Base-by-base conservation (phyloP, 2,888 invertebrate genomes). In the Cheilosia vernalis region DNA sequence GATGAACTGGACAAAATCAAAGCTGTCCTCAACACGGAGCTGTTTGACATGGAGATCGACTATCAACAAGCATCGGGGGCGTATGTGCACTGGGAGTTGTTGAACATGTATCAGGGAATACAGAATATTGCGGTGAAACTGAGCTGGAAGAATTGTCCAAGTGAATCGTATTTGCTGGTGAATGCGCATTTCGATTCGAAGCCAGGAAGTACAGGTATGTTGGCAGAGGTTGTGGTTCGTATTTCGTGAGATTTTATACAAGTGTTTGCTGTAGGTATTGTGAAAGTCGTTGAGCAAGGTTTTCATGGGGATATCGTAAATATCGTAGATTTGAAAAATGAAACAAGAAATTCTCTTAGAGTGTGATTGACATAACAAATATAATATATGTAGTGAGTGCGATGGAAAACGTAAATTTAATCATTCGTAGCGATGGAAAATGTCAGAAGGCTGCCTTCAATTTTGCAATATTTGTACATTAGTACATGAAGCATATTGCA, bases 171-270 rank as follows among this genome's bases (percentile, higher is more conserved):
- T 17, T 77, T 92, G 21, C 92, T 98, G 60, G 93, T 99, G 83
- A 99, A 98, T 92, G 97, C 98, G 88, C 99, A 99, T 91, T 98
- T 96, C 91, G 98, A 99, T 91, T 95, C 97, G 61, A 97, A 97
- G 76, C 95, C 97, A 5, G 96, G 95, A 88, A 97, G 98, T 89
- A 95, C 97, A 90, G 98, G 95, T 88, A 69, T 70, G 89, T 86
- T 79, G 37, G 37, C 9, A 33, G 9, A 33, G 9, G 0, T 13
- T 4, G 2, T 33, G 6, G 7, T 30, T 6, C 30, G 30, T 7
- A 7, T 30, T 30, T 4, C 7, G 30, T 7, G 7, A 7, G 6
- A 9, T 42, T 42, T 15, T 42, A 42, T 15, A 4, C 0, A 42
- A 42, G n/a, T 42, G 3, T 2, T 24, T n/a, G n/a, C n/a, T n/a